phyloP scores from a whole-genome alignment of 2,797 vertebrate species.

The Peromyscus melanophrys region DNA sequence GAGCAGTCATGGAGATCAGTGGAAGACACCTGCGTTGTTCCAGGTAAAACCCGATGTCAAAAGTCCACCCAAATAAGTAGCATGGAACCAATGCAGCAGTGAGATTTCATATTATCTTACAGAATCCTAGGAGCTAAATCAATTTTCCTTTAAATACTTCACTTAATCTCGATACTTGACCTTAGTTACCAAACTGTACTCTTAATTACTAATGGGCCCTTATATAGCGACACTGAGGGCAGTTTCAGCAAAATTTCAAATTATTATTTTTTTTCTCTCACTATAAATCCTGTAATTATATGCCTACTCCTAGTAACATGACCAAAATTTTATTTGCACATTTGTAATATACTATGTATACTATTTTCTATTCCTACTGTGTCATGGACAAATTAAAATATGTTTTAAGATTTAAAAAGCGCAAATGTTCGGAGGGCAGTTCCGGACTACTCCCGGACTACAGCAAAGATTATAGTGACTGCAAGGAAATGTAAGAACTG shows the following conservation, averaged over 20 bases:
- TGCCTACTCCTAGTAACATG: neutral
- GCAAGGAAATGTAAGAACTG: neutral
- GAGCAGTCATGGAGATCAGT: slow-evolving; percentile 85
- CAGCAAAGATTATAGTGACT: neutral
- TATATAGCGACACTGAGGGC: neutral
- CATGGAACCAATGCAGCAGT: neutral
- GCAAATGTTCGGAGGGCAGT: neutral
- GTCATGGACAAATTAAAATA: neutral
- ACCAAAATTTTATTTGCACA: neutral
- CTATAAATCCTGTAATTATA: neutral
- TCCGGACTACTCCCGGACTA: too few species aligned
- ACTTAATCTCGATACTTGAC: neutral
- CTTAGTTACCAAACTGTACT: neutral
- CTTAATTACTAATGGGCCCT: neutral
- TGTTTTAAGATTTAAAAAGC: neutral
- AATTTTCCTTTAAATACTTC: neutral
- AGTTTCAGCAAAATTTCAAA: neutral
- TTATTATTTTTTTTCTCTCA: neutral
- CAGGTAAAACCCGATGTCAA: slow-evolving; percentile 88
- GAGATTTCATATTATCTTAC: slow-evolving; percentile 3
- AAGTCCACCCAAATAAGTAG: neutral
- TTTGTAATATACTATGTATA: neutral
- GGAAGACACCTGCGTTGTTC: slow-evolving; percentile 88
- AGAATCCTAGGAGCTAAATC: neutral
- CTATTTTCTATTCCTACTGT: neutral